Conservation (phyloP, 2,113 vertebrate genomes). For the Onychostoma macrolepis region DNA sequence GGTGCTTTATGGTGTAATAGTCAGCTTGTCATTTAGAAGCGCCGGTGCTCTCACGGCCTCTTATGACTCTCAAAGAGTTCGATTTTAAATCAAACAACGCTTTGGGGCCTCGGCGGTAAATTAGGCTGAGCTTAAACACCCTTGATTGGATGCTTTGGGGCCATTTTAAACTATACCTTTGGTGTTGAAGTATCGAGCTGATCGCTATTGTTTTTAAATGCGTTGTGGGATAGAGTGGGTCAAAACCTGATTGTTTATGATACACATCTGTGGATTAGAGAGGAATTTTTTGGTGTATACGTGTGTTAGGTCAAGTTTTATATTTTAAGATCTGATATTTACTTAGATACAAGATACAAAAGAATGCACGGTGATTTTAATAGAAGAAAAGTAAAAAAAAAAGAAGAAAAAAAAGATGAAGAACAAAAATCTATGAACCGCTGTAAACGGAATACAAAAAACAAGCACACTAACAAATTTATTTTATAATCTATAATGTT, state of each 20-base stretch:
- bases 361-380: not conserved
- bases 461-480: too few relatives aligned
- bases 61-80: slow-evolving; percentile 17
- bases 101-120: slow-evolving; percentile 45
- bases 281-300: not conserved
- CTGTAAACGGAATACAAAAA: too few relatives aligned
- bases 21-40: slow-evolving; percentile 68
- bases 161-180: slow-evolving; percentile 29
- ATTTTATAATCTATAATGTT: too few relatives aligned
- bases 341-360: not conserved
- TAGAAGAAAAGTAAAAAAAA: not conserved
- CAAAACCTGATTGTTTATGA: not conserved
- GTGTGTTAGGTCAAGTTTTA: not conserved
- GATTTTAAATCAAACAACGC: slow-evolving; percentile 26
- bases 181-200: not conserved
- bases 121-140: slow-evolving; percentile 46
- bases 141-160: slow-evolving; percentile 12
- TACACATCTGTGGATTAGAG: not conserved
- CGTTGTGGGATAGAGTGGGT: not conserved
- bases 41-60: not conserved
- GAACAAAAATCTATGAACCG: too few relatives aligned
- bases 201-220: not conserved
- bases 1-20: slow-evolving; percentile 65
- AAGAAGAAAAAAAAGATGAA: too few relatives aligned
- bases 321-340: not conserved